phyloP scores from a whole-genome alignment of 2,797 vertebrate genomes.

The Cygnus olor region DNA sequence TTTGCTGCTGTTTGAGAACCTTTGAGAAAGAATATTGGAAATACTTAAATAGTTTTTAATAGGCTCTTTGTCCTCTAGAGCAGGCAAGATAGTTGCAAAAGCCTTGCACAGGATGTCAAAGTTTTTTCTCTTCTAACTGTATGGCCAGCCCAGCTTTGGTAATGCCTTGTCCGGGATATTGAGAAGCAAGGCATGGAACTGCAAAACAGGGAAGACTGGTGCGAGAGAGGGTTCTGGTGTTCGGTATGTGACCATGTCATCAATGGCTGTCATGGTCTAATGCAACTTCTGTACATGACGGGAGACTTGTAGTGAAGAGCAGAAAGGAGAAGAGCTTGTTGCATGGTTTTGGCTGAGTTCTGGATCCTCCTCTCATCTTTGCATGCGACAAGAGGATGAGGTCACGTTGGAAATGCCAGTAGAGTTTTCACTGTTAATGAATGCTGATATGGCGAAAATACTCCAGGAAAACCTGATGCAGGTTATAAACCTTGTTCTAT shows the following conservation, averaged over 20 bases:
- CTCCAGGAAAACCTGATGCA: neutral
- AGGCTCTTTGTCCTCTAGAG: neutral
- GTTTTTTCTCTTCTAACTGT: neutral
- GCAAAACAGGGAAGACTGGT: neutral
- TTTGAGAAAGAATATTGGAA: neutral
- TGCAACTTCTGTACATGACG: neutral
- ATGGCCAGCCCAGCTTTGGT: neutral
- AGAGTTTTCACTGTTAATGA: neutral
- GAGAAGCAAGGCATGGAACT: neutral
- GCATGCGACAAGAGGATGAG: neutral
- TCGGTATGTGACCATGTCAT: neutral
- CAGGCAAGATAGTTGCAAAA: neutral
- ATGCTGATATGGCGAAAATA: neutral
- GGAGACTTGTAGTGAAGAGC: neutral
- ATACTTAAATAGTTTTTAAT: neutral
- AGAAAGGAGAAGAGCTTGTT: neutral
- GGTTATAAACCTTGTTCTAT: neutral
- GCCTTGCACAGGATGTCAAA: neutral
- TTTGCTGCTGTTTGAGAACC: neutral
- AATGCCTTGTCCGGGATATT: neutral
- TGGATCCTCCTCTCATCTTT: neutral
- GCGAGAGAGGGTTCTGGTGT: neutral
- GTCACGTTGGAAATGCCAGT: neutral
- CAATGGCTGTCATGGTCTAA: neutral
- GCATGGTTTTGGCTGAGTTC: neutral